Conservation (phyloP, 2,888 invertebrate genomes). For the Lithophane leautieri region DNA sequence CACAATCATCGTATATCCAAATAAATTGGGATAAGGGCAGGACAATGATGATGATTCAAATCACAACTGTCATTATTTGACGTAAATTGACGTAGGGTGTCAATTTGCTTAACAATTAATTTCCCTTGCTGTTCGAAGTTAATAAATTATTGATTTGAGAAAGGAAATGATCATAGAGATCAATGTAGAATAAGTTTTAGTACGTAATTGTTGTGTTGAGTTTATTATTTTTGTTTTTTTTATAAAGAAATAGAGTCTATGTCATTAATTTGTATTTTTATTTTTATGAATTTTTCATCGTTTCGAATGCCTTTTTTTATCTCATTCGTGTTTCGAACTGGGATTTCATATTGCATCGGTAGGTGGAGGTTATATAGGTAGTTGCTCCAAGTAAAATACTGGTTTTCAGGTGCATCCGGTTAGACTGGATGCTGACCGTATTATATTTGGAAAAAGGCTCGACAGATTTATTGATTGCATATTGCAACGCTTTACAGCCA, state of each 20-base stretch:
- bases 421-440: neutral
- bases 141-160: neutral
- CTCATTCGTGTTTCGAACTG: neutral
- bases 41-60: neutral
- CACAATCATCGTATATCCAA: neutral
- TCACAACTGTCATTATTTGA: neutral
- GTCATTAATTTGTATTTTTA: neutral
- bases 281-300: neutral
- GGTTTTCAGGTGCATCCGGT: neutral
- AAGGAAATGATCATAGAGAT: neutral
- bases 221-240: constrained; percentile 20
- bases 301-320: neutral
- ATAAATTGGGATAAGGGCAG: no score
- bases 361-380: neutral
- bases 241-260: neutral
- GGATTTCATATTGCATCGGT: neutral
- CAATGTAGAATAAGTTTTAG: constrained; percentile 15
- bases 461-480: neutral
- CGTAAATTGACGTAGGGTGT: neutral
- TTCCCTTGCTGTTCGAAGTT: neutral
- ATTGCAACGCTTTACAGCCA: neutral
- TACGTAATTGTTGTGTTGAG: constrained; percentile 10
- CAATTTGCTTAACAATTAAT: neutral
- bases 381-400: no score
- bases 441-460: neutral